Conservation (phyloP, 2,888 invertebrate genomes). For the Coleophora flavipennella region DNA sequence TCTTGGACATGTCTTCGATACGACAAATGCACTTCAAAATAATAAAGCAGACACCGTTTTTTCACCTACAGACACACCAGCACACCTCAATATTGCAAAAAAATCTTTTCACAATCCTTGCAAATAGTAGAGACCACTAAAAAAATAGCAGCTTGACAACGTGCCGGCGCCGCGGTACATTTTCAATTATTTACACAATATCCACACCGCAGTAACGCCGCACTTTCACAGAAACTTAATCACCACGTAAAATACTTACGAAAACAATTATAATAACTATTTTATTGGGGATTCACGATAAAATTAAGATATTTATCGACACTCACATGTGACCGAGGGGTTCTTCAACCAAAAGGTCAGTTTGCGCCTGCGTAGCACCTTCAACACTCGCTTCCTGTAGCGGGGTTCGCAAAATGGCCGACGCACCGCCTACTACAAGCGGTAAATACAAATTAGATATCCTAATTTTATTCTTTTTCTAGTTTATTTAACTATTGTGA, state of each 20-base stretch:
- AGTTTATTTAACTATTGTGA: neutral
- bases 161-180: conserved; percentile 62
- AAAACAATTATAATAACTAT: conserved; percentile 57
- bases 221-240: conserved; percentile 53
- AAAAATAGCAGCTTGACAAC: conserved; percentile 61
- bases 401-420: conserved; percentile 66
- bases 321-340: conserved; percentile 95
- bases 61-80: conserved; percentile 25
- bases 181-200: conserved; percentile 54
- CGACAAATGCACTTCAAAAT: conserved; percentile 32
- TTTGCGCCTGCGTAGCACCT: conserved; percentile 80
- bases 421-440: conserved; percentile 44
- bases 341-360: conserved; percentile 87
- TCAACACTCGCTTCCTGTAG: conserved; percentile 70
- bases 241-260: conserved; percentile 67
- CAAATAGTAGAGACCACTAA: conserved; percentile 35
- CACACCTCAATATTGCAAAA: conserved; percentile 23
- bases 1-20: conserved; percentile 47
- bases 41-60: conserved; percentile 33
- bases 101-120: conserved; percentile 5
- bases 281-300: conserved; percentile 57
- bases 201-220: conserved; percentile 44
- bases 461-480: neutral
- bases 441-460: conserved; percentile 34
- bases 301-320: conserved; percentile 74